Evolutionary conservation across 1,140 invertebrate species (phyloP).

Genomic region (Vollenhovia emeryi): DNA sequence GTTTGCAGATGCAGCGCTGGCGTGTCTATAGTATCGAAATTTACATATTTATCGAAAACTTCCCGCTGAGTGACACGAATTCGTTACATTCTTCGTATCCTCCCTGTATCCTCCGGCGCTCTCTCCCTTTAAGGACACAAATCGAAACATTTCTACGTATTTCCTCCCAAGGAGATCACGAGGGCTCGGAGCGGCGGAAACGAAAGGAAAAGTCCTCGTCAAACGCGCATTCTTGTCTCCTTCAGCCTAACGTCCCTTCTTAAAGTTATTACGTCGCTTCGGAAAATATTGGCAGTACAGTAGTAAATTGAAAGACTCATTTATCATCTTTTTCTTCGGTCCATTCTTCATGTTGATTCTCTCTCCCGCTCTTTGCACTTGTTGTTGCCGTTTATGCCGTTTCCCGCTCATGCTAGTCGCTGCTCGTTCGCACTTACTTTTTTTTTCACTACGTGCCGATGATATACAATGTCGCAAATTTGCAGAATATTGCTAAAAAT

Average conservation of each 20-base stretch:
- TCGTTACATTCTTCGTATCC: neutral
- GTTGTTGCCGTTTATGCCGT: neutral
- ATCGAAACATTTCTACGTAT: neutral
- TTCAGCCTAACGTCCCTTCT: slow-evolving; percentile 55
- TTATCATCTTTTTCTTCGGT: slow-evolving; percentile 45
- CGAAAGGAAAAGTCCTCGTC: neutral
- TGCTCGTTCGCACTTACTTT: neutral
- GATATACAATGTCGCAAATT: slow-evolving; percentile 39
- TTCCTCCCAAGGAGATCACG: neutral
- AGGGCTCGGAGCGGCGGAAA: slow-evolving; percentile 33
- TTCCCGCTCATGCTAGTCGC: neutral
- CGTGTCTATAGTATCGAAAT: neutral
- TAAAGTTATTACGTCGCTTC: slow-evolving; percentile 72
- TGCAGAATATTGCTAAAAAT: neutral
- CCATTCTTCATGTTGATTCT: slow-evolving; percentile 4
- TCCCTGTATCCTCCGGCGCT: neutral
- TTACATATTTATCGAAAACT: slow-evolving; percentile 19
- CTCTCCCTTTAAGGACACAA: neutral
- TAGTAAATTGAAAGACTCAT: slow-evolving; percentile 80
- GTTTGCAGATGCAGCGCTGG: neutral
- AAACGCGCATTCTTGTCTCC: slow-evolving; percentile 9
- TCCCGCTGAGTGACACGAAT: slow-evolving; percentile 10
- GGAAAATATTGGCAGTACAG: slow-evolving; percentile 80
- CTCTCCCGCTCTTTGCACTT: neutral
- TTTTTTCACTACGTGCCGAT: neutral